phyloP scores from a whole-genome alignment of 2,113 vertebrate species.

The Xiphophorus maculatus region DNA sequence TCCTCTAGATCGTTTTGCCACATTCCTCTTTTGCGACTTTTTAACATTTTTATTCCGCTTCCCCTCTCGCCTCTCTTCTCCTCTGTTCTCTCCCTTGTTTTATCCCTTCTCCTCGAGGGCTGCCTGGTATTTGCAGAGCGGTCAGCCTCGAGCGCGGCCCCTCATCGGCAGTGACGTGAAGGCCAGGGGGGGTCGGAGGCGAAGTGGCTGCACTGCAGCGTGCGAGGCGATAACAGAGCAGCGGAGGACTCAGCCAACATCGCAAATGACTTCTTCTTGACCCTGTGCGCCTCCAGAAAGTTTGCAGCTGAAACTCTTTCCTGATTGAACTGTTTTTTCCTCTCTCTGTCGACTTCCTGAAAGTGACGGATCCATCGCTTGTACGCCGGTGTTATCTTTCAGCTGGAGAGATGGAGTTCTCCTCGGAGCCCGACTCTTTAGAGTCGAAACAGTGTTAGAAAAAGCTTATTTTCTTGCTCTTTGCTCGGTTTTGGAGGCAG shows the following conservation, averaged over 20 bases:
- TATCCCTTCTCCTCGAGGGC: conserved; percentile 5
- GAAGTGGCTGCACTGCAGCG: conserved; percentile 28
- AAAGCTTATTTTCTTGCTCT: no score
- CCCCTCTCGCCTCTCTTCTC: not conserved
- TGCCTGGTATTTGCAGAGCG: conserved; percentile 5
- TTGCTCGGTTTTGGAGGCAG: no score
- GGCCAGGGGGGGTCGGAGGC: conserved; percentile 2
- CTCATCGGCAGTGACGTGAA: conserved; percentile 45
- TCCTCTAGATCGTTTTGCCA: not conserved
- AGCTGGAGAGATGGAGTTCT: no score
- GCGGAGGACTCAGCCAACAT: conserved; percentile 19
- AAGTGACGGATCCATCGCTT: no score
- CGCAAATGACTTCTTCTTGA: conserved; percentile 40
- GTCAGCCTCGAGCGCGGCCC: conserved; percentile 26
- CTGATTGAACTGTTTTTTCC: not conserved
- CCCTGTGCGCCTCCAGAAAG: conserved; percentile 17
- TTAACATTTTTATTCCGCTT: not conserved
- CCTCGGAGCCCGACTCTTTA: no score
- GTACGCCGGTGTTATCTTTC: no score
- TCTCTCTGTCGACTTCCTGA: not conserved
- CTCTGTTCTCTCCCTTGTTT: not conserved
- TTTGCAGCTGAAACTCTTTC: not conserved
- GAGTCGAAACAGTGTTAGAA: no score
- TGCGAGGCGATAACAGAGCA: conserved; percentile 11
- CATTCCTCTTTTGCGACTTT: not conserved